Evolutionary conservation across 2,797 vertebrate genomes (phyloP).

Genomic region (Microhierax caerulescens): DNA sequence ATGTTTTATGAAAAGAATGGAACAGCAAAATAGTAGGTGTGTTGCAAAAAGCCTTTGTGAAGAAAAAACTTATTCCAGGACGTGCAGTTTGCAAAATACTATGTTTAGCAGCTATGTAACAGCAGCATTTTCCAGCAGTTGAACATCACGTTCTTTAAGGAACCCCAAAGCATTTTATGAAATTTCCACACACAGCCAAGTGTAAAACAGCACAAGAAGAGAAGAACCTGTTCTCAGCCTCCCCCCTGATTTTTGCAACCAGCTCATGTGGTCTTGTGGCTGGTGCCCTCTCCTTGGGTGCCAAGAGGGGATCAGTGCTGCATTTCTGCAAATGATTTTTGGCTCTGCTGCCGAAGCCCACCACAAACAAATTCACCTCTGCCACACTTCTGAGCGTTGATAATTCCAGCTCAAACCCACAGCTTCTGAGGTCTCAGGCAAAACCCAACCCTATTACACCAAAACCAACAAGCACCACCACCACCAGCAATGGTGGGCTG

Average conservation of each 20-base stretch:
- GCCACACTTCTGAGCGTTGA: rapidly evolving
- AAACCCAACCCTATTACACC: background rate
- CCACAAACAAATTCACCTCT: background rate
- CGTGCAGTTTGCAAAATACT: constrained; percentile 46
- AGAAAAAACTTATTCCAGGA: constrained; percentile 20
- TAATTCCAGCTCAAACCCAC: background rate
- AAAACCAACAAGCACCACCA: background rate
- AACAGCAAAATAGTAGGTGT: background rate
- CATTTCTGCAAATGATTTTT: background rate
- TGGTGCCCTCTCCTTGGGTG: background rate
- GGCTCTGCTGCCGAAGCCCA: background rate
- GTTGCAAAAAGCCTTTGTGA: constrained; percentile 1
- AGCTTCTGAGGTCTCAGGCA: background rate
- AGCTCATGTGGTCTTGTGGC: background rate
- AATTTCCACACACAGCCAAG: constrained; percentile 41
- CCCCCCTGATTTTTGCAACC: background rate
- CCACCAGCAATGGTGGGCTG: rapidly evolving
- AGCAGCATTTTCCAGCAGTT: constrained; percentile 44
- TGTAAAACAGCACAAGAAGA: background rate
- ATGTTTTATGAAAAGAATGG: constrained; percentile 12
- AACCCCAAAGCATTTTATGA: constrained; percentile 36
- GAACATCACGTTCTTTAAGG: constrained; percentile 21
- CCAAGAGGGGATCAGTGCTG: background rate
- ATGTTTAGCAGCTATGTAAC: constrained; percentile 44
- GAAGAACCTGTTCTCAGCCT: background rate